Conservation (phyloP, 2,797 vertebrate genomes). For the Pangasius krempfi region DNA sequence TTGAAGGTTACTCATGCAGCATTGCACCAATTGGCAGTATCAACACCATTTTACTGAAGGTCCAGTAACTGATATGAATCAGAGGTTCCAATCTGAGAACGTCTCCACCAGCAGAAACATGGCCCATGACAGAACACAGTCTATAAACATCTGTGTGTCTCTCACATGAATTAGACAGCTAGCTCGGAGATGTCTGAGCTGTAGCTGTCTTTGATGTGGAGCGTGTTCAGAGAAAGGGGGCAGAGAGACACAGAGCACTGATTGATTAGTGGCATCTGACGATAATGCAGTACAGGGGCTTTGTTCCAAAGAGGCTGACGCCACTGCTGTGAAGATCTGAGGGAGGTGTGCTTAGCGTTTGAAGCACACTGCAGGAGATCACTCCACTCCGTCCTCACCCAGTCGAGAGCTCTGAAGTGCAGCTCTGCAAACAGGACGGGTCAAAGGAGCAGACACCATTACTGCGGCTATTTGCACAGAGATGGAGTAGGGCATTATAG, state of each 20-base stretch:
- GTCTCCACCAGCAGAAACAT: neutral
- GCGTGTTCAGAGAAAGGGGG: neutral
- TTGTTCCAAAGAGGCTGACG: slow-evolving; percentile 23
- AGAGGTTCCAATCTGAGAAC: neutral
- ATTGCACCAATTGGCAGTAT: too few species aligned
- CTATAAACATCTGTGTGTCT: neutral
- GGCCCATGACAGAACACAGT: neutral
- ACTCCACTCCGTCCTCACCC: slow-evolving; percentile 19
- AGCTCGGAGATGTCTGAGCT: neutral
- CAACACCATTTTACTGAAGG: neutral
- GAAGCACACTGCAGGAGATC: slow-evolving; percentile 20
- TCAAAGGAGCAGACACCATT: slow-evolving; percentile 6
- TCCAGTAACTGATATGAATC: neutral
- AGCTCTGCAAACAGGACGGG: neutral
- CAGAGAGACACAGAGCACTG: neutral
- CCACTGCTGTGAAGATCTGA: slow-evolving; percentile 33
- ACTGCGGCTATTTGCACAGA: slow-evolving; percentile 30
- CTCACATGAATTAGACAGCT: neutral
- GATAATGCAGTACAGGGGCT: slow-evolving; percentile 10
- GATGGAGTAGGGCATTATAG: slow-evolving; percentile 1
- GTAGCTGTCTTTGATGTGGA: slow-evolving; percentile 27
- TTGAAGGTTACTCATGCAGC: neutral
- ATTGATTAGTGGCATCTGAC: slow-evolving; percentile 28
- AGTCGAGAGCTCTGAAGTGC: slow-evolving; percentile 33
- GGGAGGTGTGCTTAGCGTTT: slow-evolving; percentile 17